Evolutionary conservation across 2,113 vertebrate genomes (phyloP), one percentile per base, ranked within the genome.

Genomic region (Ascaphus truei): DNA sequence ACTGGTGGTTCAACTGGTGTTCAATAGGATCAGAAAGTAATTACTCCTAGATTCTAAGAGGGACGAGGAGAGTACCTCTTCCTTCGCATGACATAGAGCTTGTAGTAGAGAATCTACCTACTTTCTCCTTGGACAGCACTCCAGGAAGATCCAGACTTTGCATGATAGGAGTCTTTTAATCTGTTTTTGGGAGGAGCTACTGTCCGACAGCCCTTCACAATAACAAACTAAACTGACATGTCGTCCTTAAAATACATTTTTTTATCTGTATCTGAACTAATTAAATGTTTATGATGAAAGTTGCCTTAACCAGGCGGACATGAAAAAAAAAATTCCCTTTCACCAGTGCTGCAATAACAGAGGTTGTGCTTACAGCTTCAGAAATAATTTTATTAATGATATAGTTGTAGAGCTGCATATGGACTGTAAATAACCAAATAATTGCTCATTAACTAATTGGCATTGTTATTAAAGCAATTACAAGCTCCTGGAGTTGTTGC

Each of bases 381-480:
- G 15, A 27, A 29, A 13, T 10, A n/a, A 15, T 41, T 37, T 29
- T 1, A 39, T 63, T 27, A 20, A 27, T 45, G 16, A 45, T 18
- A 45, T 45, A 7, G 41, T 20, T 61, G 23, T 62, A 33, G n/a
- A 39, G 23, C 8, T 45, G 50, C 18, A 41, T 41, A 29, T 53
- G 50, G 8, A 16, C 26, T 63, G 45, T 22, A 31, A 41, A 51
- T 25, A 15, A 27, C 34, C 51, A 66, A 16, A 66, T 66, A 41
- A 66, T 66, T 26, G 43, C 50, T 41, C 25, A 55, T 55, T 55
- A 39, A 39, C 39, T 66, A 66, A 66, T 51, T 56, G 63, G 18
- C 50, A 16, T 55, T 66, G 34, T 41, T 48, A 66, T 25, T 16
- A 37, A 36, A 34, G 33, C 50, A 66, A 22, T 55, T 66, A 66